These are phyloP conservation scores for Noctilio leporinus DNA, from an alignment of 2,113 vertebrate genomes.

Conservation along the genomic window DNA sequence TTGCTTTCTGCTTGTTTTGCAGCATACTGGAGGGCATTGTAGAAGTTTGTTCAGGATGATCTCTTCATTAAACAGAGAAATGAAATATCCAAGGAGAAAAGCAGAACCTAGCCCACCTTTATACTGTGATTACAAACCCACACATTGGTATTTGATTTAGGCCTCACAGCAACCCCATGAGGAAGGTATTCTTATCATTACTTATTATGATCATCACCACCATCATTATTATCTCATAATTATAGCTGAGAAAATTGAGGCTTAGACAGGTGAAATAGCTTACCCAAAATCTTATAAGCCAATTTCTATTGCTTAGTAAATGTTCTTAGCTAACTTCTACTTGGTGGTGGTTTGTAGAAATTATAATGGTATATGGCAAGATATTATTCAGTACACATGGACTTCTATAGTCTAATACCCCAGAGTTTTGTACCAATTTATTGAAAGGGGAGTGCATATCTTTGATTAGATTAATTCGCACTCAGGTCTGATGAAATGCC, in stretches of 20 bases:
- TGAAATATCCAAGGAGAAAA: not conserved
- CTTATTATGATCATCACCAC: not conserved
- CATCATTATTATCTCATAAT: not conserved
- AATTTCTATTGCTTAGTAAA: not conserved
- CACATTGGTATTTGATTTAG: not conserved
- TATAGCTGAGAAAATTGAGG: not conserved
- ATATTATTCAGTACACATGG: not conserved
- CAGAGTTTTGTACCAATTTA: not conserved
- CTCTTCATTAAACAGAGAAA: not conserved
- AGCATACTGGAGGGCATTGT: not conserved
- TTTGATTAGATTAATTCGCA: not conserved
- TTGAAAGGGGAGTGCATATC: not conserved
- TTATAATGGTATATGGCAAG: not conserved
- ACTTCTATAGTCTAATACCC: not conserved
- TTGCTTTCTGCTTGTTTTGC: constrained; percentile 22
- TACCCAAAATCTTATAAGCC: not conserved
- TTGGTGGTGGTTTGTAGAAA: not conserved
- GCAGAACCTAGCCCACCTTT: not conserved
- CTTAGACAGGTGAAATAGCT: not conserved
- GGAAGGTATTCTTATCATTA: not conserved
- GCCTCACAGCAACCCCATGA: not conserved
- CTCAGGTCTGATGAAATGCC: not conserved
- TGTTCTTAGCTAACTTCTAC: not conserved
- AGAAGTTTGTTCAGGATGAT: not conserved
- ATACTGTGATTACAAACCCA: not conserved